Evolutionary conservation across 2,797 vertebrate genomes (phyloP), one percentile per base, ranked within the genome.

Genomic region (Hirundo rustica): DNA sequence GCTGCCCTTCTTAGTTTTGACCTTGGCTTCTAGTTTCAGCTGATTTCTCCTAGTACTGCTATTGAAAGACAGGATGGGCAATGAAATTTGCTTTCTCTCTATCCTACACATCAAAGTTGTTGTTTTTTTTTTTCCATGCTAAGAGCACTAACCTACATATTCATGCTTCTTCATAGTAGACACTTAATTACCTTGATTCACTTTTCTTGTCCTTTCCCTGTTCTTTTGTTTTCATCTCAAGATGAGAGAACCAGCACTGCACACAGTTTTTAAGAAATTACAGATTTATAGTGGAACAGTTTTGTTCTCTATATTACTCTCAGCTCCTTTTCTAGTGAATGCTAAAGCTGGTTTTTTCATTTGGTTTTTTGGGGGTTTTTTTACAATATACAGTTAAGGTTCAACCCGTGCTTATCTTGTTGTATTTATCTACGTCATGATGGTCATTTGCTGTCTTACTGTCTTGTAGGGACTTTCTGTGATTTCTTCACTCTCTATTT

Each of bases 61-160:
- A n/a, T 57, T 15, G 57, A 68, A 89, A 67, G 27, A 48, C 11
- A 5, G 8, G 34, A 40, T 51, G 22, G 20, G 16, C 45, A 61
- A 14, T 78, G 36, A 78, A 89, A 34, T 32, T 30, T 45, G 0
- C 42, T 70, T 57, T 66, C 21, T 40, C 30, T 61, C 53, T 78
- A 0, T 60, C 23, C 22, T 80, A 2, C 23, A 14, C 21, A 8
- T 34, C 22, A 29, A 60, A 71, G 29, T 51, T 1, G 2, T 22
- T 9, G n/a, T 32, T 36, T 38, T 38, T 42, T 42, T 42, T 40
- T 50, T 51, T 42, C 17, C 30, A 36, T 71, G 16, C 25, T 22
- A 20, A 54, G 40, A 36, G 21, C 16, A 30, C 23, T n/a, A 51
- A 29, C 4, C 22, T 60, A 11, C 13, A 13, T 58, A 36, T n/a